A percentile compares a stretch with the other conserved stretches of the same genome.
These are phyloP conservation scores for Epinotia ramella DNA, from an alignment of 2,888 invertebrate genomes.

Conservation along the genomic window DNA sequence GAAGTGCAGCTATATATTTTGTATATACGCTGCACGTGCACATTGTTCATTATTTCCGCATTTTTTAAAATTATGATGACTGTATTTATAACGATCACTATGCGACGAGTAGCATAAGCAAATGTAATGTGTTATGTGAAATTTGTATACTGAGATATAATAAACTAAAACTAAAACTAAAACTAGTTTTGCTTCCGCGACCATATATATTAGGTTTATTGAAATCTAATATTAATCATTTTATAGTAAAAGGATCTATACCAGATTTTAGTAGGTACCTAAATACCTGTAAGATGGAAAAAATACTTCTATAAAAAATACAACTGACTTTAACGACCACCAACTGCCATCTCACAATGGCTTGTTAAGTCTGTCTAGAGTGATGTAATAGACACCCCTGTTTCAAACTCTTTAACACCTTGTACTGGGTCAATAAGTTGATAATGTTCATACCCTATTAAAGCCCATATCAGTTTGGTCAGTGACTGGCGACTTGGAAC, in stretches of 20 bases:
- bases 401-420: constrained; percentile 70
- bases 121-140: no score
- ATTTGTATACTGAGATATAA: no score
- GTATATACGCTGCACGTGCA: no score
- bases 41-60: no score
- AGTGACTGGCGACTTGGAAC: constrained; percentile 75
- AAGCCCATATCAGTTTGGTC: constrained; percentile 65
- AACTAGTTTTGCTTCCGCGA: background rate
- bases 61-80: no score
- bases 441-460: constrained; percentile 73
- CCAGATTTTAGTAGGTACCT: background rate
- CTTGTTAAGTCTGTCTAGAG: constrained; percentile 37
- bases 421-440: constrained; percentile 77
- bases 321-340: constrained; percentile 27
- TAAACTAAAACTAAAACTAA: no score
- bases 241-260: background rate
- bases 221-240: background rate
- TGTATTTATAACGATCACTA: no score
- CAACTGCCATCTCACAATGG: constrained; percentile 40
- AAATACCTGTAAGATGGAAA: background rate
- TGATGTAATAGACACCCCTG: constrained; percentile 43
- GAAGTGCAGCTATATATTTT: no score
- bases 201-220: background rate
- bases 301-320: constrained; percentile 1
- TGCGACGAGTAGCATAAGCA: no score